A percentile compares a stretch with the other conserved stretches of the same genome.
These are phyloP conservation scores for Bicyclus anynana DNA, from an alignment of 1,140 invertebrate genomes.

Conservation along the genomic window DNA sequence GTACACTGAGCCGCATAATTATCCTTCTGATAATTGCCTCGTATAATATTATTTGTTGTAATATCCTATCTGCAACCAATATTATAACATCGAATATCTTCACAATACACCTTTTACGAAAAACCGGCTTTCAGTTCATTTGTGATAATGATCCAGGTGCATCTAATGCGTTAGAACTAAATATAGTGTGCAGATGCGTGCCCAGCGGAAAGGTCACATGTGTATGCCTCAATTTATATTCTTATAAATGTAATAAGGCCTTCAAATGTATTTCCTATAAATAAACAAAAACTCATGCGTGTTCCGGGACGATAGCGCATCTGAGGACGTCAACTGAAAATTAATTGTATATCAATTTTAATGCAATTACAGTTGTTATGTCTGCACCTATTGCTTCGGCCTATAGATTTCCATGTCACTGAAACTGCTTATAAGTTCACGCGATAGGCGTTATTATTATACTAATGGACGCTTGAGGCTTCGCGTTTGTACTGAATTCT, in stretches of 20 bases:
- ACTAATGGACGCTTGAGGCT: too few relatives aligned
- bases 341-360: slow-evolving; percentile 9
- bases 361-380: not conserved
- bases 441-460: too few relatives aligned
- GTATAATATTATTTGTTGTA: too few relatives aligned
- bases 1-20: too few relatives aligned
- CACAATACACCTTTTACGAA: not conserved
- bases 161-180: slow-evolving; percentile 27
- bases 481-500: too few relatives aligned
- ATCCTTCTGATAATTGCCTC: too few relatives aligned
- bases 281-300: not conserved
- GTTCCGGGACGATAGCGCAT: not conserved
- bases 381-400: not conserved
- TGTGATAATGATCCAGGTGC: slow-evolving; percentile 12
- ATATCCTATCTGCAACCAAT: not conserved
- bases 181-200: slow-evolving; percentile 22
- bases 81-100: not conserved
- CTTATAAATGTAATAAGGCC: slow-evolving; percentile 11
- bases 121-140: slow-evolving; percentile 4
- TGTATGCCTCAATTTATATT: slow-evolving; percentile 16
- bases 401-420: not conserved
- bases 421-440: too few relatives aligned
- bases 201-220: slow-evolving; percentile 17
- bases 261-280: slow-evolving; percentile 3
- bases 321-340: not conserved